These are phyloP conservation scores for Scaptomyza tumidula DNA, from an alignment of 2,888 invertebrate species.

Conservation along the genomic window DNA sequence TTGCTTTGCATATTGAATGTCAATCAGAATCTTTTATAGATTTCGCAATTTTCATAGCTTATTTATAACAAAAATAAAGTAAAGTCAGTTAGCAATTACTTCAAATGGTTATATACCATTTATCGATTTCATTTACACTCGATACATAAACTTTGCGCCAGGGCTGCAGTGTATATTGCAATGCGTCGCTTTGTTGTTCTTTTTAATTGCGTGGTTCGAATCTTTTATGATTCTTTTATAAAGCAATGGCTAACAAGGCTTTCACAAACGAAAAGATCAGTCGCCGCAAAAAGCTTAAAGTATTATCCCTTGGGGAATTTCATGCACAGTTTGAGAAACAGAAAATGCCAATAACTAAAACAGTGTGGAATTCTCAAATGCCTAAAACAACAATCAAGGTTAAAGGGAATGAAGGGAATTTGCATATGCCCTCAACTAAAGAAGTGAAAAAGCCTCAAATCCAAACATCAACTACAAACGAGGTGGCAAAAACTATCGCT, in stretches of 20 bases:
- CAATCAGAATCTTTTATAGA: too few relatives aligned
- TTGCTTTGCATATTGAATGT: too few relatives aligned
- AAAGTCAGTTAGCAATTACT: too few relatives aligned
- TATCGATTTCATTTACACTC: neutral
- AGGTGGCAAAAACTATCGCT: neutral
- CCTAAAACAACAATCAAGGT: neutral
- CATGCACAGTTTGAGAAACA: neutral
- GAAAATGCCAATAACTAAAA: neutral
- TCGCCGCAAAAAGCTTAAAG: slow-evolving; percentile 4
- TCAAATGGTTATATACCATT: neutral
- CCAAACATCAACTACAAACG: neutral
- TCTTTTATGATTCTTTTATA: too few relatives aligned
- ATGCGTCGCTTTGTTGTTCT: neutral
- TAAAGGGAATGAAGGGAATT: neutral
- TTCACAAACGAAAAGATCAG: slow-evolving; percentile 1
- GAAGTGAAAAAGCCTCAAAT: too few relatives aligned
- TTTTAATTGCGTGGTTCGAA: neutral
- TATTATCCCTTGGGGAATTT: slow-evolving; percentile 13
- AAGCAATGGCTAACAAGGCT: slow-evolving; percentile 19
- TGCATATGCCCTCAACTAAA: too few relatives aligned
- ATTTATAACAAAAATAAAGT: too few relatives aligned
- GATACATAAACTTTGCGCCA: neutral
- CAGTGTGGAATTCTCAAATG: neutral
- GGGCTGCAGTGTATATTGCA: slow-evolving; percentile 4
- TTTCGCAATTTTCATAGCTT: too few relatives aligned